Evolutionary conservation across 2,113 vertebrate species (phyloP).

Genomic region (Collichthys lucidus): DNA sequence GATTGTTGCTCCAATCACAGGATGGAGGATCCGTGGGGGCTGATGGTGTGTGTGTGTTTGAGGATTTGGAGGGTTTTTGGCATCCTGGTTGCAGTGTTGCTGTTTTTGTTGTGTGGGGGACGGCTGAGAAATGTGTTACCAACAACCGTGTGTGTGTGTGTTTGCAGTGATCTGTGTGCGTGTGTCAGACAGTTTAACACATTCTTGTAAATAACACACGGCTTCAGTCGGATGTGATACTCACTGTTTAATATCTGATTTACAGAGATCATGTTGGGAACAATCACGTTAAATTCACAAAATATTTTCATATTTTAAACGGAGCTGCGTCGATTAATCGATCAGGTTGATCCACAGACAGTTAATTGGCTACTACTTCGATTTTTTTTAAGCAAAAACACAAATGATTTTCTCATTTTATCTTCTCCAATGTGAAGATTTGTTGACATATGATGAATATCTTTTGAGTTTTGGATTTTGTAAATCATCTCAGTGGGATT

Average conservation of each 20-base stretch:
- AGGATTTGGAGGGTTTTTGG: constrained; percentile 7
- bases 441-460: background rate
- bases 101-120: background rate
- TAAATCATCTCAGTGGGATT: too few species aligned
- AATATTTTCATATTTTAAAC: background rate
- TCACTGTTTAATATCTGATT: background rate
- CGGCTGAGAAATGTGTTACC: background rate
- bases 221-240: background rate
- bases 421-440: background rate
- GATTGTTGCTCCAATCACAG: constrained; percentile 48
- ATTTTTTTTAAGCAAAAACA: background rate
- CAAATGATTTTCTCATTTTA: too few species aligned
- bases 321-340: background rate
- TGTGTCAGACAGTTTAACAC: constrained; percentile 38
- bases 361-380: background rate
- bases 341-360: background rate
- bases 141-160: constrained; percentile 16
- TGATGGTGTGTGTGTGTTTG: constrained; percentile 27
- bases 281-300: background rate
- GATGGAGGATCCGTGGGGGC: constrained; percentile 49
- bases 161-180: constrained; percentile 57
- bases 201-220: constrained; percentile 40
- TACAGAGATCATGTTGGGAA: background rate
- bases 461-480: background rate
- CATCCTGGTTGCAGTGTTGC: constrained; percentile 56